Conservation (phyloP, 2,888 invertebrate species). For the Pristionchus arcanus region DNA sequence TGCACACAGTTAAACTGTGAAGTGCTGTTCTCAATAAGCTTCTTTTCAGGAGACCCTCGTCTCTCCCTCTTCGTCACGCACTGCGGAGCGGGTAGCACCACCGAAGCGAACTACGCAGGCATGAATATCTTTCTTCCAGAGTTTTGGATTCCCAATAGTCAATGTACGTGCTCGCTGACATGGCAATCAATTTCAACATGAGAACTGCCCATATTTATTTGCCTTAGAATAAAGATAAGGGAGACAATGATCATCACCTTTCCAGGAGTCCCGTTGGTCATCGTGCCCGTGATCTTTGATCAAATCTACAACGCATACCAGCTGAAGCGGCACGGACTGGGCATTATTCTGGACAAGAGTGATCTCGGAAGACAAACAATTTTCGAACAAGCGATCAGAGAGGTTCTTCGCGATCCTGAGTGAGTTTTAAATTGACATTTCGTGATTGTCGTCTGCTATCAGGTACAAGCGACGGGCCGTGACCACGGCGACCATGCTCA, state of each 20-base stretch:
- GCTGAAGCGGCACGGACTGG: constrained; percentile 63
- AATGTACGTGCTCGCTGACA: too few species aligned
- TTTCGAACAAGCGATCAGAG: background rate
- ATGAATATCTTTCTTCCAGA: background rate
- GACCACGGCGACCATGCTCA: background rate
- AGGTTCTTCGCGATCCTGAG: constrained; percentile 2
- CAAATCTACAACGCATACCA: constrained; percentile 80
- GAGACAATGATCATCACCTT: too few species aligned
- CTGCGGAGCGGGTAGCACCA: constrained; percentile 29
- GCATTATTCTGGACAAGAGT: background rate
- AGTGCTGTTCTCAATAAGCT: background rate
- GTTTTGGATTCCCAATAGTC: too few species aligned
- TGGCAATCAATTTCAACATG: background rate
- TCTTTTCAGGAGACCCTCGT: constrained; percentile 34
- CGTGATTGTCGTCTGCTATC: background rate
- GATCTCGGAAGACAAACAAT: background rate
- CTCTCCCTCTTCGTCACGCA: constrained; percentile 44
- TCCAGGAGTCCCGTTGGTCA: constrained; percentile 80
- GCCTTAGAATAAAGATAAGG: too few species aligned
- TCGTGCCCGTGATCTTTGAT: constrained; percentile 80
- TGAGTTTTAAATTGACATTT: background rate
- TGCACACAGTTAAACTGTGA: background rate
- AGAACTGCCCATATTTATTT: too few species aligned
- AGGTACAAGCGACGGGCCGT: background rate
- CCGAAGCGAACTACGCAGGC: constrained; percentile 44